Evolutionary conservation across 2,113 vertebrate species (phyloP).

Genomic region (Corythaeola cristata): DNA sequence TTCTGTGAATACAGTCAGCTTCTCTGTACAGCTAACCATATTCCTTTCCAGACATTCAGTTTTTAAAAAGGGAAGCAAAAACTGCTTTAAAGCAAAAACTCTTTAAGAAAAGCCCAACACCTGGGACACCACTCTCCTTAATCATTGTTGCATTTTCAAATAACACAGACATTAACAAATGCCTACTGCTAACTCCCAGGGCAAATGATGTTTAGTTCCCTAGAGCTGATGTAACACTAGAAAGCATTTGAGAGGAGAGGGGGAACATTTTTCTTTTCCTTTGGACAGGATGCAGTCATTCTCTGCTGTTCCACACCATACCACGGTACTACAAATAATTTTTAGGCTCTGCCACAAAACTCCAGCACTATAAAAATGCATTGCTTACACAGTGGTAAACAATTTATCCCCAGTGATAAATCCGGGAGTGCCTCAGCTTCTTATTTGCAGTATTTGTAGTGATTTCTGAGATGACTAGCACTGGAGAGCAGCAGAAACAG

Average conservation of each 20-base stretch:
- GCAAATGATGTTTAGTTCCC: not conserved
- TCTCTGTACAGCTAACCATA: not conserved
- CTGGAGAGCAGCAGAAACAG: not conserved
- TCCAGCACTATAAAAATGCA: not conserved
- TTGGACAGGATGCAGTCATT: not conserved
- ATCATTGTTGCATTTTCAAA: not conserved
- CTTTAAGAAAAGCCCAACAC: not conserved
- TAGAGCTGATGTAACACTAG: not conserved
- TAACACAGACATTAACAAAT: not conserved
- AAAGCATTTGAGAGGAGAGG: not conserved
- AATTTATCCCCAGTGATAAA: not conserved
- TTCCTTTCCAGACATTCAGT: not conserved
- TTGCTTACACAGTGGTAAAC: not conserved
- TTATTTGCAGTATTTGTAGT: not conserved
- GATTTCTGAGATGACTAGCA: not conserved
- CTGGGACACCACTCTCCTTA: not conserved
- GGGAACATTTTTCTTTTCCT: not conserved
- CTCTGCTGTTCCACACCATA: not conserved
- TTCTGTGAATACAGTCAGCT: not conserved
- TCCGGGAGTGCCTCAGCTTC: not conserved
- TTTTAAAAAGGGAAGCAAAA: not conserved
- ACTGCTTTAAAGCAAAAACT: not conserved
- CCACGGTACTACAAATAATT: not conserved
- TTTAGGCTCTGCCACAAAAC: not conserved
- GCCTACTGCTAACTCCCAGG: not conserved